phyloP scores from a whole-genome alignment of 2,888 invertebrate species.

The Leucozona laternaria region DNA sequence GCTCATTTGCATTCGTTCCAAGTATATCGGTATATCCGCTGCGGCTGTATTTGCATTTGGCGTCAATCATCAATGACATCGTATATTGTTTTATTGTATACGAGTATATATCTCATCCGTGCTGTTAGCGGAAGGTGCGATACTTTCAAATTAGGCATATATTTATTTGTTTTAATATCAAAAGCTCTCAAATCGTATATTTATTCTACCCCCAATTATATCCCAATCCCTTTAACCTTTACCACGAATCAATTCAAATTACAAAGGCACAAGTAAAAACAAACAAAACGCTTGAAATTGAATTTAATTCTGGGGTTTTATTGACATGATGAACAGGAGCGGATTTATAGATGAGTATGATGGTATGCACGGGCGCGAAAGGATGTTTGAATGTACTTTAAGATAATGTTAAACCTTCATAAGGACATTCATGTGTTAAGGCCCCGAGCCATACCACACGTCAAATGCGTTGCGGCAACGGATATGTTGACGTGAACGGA shows the following conservation, averaged over 20 bases:
- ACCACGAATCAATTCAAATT: conserved; percentile 14
- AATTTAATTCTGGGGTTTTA: conserved; percentile 9
- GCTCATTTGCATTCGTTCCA: conserved; percentile 12
- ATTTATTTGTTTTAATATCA: conserved; percentile 18
- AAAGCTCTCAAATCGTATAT: neutral
- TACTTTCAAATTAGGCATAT: neutral
- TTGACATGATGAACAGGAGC: neutral
- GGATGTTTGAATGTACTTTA: neutral
- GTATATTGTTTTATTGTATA: neutral
- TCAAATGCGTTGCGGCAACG: no score
- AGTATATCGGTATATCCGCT: neutral
- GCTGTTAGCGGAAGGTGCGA: no score
- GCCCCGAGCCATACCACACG: no score
- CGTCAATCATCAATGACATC: conserved; percentile 1
- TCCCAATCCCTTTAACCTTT: neutral
- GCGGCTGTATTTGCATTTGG: neutral
- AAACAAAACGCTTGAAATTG: neutral
- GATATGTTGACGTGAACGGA: no score
- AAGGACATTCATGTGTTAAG: neutral
- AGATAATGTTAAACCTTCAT: neutral
- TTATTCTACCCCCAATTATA: neutral
- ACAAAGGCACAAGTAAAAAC: conserved; percentile 6
- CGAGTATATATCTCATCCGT: neutral
- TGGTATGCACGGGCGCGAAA: neutral
- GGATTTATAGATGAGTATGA: neutral